Evolutionary conservation across 2,113 vertebrate genomes (phyloP), one percentile per base, ranked within the genome.

Genomic region (Tor tambroides): DNA sequence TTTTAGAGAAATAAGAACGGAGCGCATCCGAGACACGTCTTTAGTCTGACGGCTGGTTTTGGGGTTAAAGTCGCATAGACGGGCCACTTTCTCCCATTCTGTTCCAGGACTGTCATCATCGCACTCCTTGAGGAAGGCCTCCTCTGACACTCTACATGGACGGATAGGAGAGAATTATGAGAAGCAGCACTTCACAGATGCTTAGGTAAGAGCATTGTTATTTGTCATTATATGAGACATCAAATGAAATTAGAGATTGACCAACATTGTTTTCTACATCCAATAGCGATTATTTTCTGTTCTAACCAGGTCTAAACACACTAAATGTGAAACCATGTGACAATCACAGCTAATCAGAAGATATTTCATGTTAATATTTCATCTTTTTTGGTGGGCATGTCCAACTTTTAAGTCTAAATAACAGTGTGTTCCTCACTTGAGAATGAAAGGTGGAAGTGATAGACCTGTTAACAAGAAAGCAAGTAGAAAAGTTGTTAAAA

Each of bases 31-130:
- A 0, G 98, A 99, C 81, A 99, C 97, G 23, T 99, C 98, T 95
- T 99, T 99, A 75, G 96, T 97, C 91, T 98, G 97, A 94, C 98
- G 99, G 97, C 96, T 99, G 95, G 97, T 99, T 95, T 99, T 99
- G 81, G 98, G 98, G 83, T 99, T 99, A 95, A 99, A 99, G 94
- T 99, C 98, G 63, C 98, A 99, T 76, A 99, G 97, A 46, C 97
- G 96, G 38, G 97, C 98, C 85, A 99, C 98, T 89, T 97, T 96
- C 90, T 99, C 98, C 98, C 98, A 99, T 90, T 97, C 97, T 0
- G 97, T 94, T 86, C 97, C 98, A 0, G 97, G 96, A 7, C 93
- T 94, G 81, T 99, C 97, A 85, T 97, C 95, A 81, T 98, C 96
- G 59, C 92, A 95, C 90, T 99, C 98, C 84, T 97, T 96, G 90